Evolutionary conservation across 92 coral and sea anemone species (phyloP).

Genomic region (Heliopora coerulea): DNA sequence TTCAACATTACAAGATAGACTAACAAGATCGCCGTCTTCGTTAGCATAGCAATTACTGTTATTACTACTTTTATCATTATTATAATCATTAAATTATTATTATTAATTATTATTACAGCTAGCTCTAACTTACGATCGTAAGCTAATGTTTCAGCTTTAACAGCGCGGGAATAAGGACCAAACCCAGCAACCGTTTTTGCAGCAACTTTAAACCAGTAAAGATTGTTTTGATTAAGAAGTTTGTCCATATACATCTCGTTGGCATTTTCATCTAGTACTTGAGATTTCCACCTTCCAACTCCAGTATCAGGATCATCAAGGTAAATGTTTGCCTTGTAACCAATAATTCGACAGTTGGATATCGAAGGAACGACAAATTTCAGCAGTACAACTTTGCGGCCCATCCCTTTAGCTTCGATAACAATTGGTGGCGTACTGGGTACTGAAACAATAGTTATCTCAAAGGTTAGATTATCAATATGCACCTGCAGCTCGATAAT

Average conservation of each 20-base stretch:
- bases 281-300: conserved; percentile 59
- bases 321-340: conserved; percentile 62
- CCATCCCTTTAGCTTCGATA: conserved; percentile 34
- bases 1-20: no score
- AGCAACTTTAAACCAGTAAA: conserved; percentile 84
- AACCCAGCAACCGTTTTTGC: conserved; percentile 71
- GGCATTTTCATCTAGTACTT: conserved; percentile 46
- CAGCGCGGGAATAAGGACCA: conserved; percentile 66
- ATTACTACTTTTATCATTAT: no score
- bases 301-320: conserved; percentile 53
- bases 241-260: conserved; percentile 46
- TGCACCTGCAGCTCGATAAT: no score
- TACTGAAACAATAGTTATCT: not conserved
- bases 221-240: conserved; percentile 59
- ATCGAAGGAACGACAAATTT: conserved; percentile 67
- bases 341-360: conserved; percentile 73
- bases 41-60: no score
- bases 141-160: conserved; percentile 60
- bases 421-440: conserved; percentile 15
- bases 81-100: no score
- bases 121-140: conserved; percentile 88
- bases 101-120: no score
- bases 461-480: not conserved
- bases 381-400: conserved; percentile 61
- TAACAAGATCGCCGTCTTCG: no score